Evolutionary conservation across 2,113 vertebrate genomes (phyloP).

Genomic region (Cinclus mexicanus): DNA sequence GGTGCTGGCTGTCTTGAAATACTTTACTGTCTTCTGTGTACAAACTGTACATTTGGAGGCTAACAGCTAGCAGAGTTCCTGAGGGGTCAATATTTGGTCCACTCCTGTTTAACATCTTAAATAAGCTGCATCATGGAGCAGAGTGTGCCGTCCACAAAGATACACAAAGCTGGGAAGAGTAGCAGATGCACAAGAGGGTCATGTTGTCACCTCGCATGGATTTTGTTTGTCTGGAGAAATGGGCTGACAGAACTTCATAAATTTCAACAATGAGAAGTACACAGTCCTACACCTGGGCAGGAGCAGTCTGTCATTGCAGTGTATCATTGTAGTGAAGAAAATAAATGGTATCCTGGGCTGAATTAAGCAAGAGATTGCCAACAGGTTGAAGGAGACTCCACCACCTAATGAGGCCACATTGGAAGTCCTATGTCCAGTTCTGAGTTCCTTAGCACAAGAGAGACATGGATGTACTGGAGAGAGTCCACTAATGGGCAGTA

Average conservation of each 20-base stretch:
- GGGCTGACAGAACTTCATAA: neutral
- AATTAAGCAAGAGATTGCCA: neutral
- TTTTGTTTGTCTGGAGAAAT: neutral
- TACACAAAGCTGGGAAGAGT: neutral
- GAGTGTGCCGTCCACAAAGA: neutral
- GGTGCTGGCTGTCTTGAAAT: neutral
- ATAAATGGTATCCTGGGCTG: neutral
- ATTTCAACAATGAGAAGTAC: neutral
- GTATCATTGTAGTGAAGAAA: neutral
- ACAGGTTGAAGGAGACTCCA: neutral
- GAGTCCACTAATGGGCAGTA: neutral
- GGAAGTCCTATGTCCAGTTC: neutral
- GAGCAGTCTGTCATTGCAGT: neutral
- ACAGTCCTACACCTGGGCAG: neutral
- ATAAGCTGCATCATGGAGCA: neutral
- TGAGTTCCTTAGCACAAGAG: neutral
- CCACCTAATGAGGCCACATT: neutral
- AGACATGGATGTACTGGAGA: neutral
- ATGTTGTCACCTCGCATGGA: neutral
- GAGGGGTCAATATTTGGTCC: neutral
- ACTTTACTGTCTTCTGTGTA: neutral
- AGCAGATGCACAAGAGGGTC: neutral
- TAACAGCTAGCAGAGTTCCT: no score
- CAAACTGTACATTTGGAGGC: neutral
- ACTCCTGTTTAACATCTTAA: neutral